Evolutionary conservation across 2,797 vertebrate genomes (phyloP), one percentile per base, ranked within the genome.

Genomic region (Miichthys miiuy): DNA sequence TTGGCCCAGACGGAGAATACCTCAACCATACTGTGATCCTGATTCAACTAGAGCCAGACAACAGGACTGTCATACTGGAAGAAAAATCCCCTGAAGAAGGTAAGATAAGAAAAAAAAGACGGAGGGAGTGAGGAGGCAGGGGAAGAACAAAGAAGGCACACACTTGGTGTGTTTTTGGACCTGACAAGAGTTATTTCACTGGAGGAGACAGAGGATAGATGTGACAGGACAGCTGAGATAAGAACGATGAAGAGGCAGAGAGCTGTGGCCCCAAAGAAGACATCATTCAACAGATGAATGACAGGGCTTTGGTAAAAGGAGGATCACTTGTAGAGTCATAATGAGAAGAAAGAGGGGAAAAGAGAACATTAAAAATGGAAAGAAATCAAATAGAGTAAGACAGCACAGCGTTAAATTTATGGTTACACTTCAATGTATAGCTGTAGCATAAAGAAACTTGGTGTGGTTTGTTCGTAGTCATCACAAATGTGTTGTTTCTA

Each of bases 21-120:
- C 88, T 96, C 21, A 96, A 95, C 87, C 89, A 96, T 92, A 95
- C 95, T 0, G 0, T 93, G 70, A 74, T 96, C 72, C 76, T 96
- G 81, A 73, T 95, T 68, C 92, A 91, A 44, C 76, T 84, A 5
- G 62, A 89, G 6, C 76, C 80, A 23, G 82, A 89, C 69, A 90
- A 90, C 82, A 75, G 51, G 46, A 77, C 48, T 1, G 82, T 86
- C 71, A 93, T 94, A 9, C 82, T 94, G 87, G 42, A 87, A 50
- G 21, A 84, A 42, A 80, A 23, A 55, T 75, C 75, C 65, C 84
- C 72, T 13, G 63, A 44, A 60, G 77, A 76, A 71, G 87, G 87
- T 88, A 68, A 84, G 77, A 87, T 27, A 34, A 68, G 46, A 51
- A 38, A 38, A 34, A 34, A 38, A 17, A 9, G 66, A 68, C 10